phyloP scores from a whole-genome alignment of 1,140 invertebrate genomes.

The Catajapyx aquilonaris region DNA sequence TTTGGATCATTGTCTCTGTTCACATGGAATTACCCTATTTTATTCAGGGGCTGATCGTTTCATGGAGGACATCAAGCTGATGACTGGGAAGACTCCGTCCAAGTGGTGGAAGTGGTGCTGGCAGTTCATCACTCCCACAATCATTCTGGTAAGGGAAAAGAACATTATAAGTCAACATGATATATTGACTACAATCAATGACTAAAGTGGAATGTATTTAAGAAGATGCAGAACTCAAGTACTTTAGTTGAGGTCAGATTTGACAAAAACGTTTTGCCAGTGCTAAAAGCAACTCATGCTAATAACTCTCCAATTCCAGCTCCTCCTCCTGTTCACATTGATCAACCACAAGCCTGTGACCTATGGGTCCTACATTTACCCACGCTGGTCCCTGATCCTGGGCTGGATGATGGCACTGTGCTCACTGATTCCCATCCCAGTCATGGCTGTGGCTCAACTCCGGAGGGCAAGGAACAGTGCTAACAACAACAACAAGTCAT shows the following conservation, averaged over 20 bases:
- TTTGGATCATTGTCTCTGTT: no score
- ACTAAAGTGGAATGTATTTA: not conserved
- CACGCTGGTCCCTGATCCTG: conserved; percentile 20
- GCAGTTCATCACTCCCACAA: conserved; percentile 22
- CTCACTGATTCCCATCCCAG: conserved; percentile 18
- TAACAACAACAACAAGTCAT: no score
- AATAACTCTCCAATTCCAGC: conserved; percentile 15
- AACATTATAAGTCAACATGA: not conserved
- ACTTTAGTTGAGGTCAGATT: not conserved
- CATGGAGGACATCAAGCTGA: conserved; percentile 23
- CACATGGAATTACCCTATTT: no score
- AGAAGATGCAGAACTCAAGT: not conserved
- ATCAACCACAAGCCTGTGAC: conserved; percentile 21
- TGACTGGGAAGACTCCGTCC: conserved; percentile 25
- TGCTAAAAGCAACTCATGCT: not conserved
- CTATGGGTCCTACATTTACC: conserved; percentile 21
- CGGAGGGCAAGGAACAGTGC: no score
- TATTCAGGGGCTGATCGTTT: conserved; percentile 29
- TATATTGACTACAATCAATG: not conserved
- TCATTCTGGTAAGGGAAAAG: conserved; percentile 23
- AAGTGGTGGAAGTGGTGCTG: conserved; percentile 27
- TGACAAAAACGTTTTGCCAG: not conserved
- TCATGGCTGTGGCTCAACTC: conserved; percentile 6
- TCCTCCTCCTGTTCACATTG: conserved; percentile 25
- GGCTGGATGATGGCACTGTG: conserved; percentile 24